phyloP scores from a whole-genome alignment of 2,113 vertebrate genomes.

The Periophthalmodon schlosseri region DNA sequence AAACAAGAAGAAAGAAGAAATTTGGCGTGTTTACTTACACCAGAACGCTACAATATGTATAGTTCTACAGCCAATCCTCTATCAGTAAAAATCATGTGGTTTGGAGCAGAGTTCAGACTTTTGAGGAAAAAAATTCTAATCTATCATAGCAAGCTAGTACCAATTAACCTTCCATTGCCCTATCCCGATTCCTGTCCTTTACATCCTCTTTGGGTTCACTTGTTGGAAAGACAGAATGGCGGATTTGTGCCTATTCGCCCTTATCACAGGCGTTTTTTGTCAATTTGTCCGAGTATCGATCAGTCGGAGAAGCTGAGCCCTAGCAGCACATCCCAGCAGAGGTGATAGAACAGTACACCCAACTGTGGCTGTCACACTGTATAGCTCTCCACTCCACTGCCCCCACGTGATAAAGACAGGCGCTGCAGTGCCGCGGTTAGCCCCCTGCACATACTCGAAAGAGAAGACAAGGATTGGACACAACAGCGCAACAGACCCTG shows the following conservation, averaged over 20 bases:
- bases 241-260: conserved; percentile 39
- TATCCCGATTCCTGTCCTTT: conserved; percentile 9
- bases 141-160: not conserved
- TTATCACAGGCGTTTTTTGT: conserved; percentile 49
- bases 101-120: no score
- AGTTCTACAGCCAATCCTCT: no score
- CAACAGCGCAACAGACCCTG: conserved; percentile 46
- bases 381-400: conserved; percentile 13
- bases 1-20: no score
- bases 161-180: conserved; percentile 10
- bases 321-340: conserved; percentile 13
- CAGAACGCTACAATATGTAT: no score
- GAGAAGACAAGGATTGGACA: conserved; percentile 44
- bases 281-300: conserved; percentile 60
- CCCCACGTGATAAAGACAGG: conserved; percentile 10
- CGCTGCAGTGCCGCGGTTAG: conserved; percentile 24
- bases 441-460: conserved; percentile 30
- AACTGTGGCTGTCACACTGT: conserved; percentile 42
- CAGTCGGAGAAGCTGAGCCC: conserved; percentile 3
- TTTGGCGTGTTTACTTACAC: no score
- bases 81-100: no score
- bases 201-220: conserved; percentile 40
- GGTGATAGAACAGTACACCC: conserved; percentile 35
- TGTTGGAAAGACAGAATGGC: conserved; percentile 21
- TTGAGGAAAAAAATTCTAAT: no score